Evolutionary conservation across 2,888 invertebrate species (phyloP), one percentile per base, ranked within the genome.

Genomic region (Tetramorium bicarinatum): DNA sequence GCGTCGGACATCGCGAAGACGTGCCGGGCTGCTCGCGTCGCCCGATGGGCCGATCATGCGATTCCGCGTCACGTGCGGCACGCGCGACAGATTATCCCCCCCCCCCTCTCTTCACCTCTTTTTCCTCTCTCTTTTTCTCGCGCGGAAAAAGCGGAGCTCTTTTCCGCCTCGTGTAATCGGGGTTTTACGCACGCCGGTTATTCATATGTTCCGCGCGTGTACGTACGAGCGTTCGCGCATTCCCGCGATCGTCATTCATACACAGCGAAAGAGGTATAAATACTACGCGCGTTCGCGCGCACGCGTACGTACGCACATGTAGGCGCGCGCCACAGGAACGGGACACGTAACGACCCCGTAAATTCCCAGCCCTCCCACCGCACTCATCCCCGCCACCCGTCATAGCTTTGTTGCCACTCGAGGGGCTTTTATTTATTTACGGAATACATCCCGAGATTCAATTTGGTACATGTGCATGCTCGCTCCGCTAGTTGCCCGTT

Each of bases 391-490:
- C 66, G 54, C 76, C 54, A 54, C 83, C 85, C 84, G 79, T 81
- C 84, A 80, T 71, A 83, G 69, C 61, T 64, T 66, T 49, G 59
- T 79, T 62, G 86, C 75, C 72, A 49, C 77, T 52, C 76, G 85
- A 83, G 85, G 87, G 87, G 87, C 84, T 91, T 90, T 92, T 91
- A 91, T 91, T 91, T 92, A 91, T 92, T 91, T 92, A 91, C 88
- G 90, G 89, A 89, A 91, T 92, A 88, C 88, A 91, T 89, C 90
- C 85, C 85, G 84, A 86, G 86, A 91, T 92, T 92, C 88, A 88
- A 90, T 92, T 92, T 91, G 79, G 85, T 71, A 74, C 74, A 49
- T 72, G 71, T 80, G 79, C 81, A 62, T 76, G 83, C 87, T 75
- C 82, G 52, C 75, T 34, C 47, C 54, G 75, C 61, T 80, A 59